Evolutionary conservation across 2,797 vertebrate species (phyloP), one percentile per base, ranked within the genome.

Genomic region (Dromococcyx pavoninus): DNA sequence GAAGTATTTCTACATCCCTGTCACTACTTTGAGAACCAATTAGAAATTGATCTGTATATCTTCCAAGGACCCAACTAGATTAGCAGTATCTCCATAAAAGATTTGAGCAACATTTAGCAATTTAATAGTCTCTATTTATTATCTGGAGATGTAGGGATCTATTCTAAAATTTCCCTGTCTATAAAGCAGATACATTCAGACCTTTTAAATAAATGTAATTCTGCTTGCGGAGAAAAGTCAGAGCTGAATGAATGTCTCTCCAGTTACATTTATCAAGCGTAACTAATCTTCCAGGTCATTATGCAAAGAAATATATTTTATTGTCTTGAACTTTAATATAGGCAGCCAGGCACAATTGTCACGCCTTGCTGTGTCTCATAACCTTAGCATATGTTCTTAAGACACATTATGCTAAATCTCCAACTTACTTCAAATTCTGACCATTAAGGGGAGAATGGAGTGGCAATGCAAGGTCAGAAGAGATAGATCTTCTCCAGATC

Each of bases 281-380:
- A 95, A 89, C 84, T 92, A 64, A 94, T 93, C 88, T 95, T 82
- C 58, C 85, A 92, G 65, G 81, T 88, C 73, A 62, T 89, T 87
- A 86, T 72, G 54, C 65, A 86, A 74, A 95, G 61, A 82, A 91
- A 93, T 85, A 32, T 72, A 22, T 54, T 91, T 87, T 73, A 76
- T 87, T 94, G 71, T 81, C 88, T 91, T 86, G 78, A 88, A 67
- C 50, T 71, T 92, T 81, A 50, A 28, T 57, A 67, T 5, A 83
- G 58, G 78, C 81, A 77, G 64, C 23, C 77, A 87, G 81, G 61
- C 56, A 71, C 28, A 35, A 44, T 5, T 69, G 58, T 64, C 71
- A 80, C 8, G 5, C 61, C 3, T 27, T 76, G 70, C 86, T 93
- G 33, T 58, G 83, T 30, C 84, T 64, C 57, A 37, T 67, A 66